Conservation (phyloP, 1,140 invertebrate species). For the Camponotus vicinus region DNA sequence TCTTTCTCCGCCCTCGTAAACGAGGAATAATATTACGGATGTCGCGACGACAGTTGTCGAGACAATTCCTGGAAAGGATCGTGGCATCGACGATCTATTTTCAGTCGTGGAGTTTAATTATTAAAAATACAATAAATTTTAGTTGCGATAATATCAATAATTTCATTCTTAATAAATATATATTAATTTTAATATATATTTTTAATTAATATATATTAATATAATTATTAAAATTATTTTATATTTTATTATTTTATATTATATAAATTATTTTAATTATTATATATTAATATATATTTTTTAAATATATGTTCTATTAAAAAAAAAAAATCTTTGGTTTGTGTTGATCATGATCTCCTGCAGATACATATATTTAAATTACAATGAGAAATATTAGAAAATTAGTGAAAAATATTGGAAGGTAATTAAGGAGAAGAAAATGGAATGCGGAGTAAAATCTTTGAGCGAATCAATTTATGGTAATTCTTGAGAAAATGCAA, state of each 20-base stretch:
- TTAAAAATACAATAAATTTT: not conserved
- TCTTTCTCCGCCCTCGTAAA: conserved; percentile 41
- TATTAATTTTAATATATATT: not conserved
- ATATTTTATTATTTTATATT: too few species aligned
- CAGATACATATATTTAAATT: not conserved
- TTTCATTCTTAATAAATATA: not conserved
- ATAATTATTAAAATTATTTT: too few species aligned
- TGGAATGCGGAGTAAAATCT: not conserved
- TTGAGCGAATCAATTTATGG: not conserved
- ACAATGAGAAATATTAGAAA: not conserved
- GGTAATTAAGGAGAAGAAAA: not conserved
- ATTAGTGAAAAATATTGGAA: not conserved
- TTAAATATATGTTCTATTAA: too few species aligned
- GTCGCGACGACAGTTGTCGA: conserved; percentile 19
- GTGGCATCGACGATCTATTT: conserved; percentile 17
- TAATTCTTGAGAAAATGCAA: conserved; percentile 21
- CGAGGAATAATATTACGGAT: conserved; percentile 17
- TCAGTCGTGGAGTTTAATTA: not conserved
- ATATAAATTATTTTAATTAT: too few species aligned
- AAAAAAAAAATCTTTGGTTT: too few species aligned
- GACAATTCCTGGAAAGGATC: not conserved
- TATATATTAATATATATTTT: too few species aligned
- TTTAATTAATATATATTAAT: not conserved
- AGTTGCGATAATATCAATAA: not conserved
- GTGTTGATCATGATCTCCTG: too few species aligned